Evolutionary conservation across 2,888 invertebrate genomes (phyloP), one percentile per base, ranked within the genome.

Genomic region (Orthosia incerta): DNA sequence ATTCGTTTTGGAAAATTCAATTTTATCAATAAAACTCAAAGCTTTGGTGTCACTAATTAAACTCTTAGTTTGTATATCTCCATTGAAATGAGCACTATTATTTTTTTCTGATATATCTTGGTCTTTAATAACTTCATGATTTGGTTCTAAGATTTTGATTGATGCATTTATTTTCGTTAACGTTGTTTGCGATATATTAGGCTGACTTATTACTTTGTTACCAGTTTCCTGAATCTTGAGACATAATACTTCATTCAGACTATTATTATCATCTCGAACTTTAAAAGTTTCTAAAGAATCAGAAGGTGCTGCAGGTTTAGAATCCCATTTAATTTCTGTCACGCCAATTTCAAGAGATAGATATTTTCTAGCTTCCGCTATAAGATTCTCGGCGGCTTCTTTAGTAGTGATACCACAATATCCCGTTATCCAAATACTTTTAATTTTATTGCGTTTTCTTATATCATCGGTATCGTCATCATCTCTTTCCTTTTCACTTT

Each of bases 301-400:
- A 51, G 65, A 56, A 46, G 56, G 67, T 56, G 79, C 72, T 53
- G 69, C 23, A 50, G 79, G 70, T 65, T 92, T 90, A 71, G 91
- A 90, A 61, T 95, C 92, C 98, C 98, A 98, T 84, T 97, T 97
- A 45, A 98, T 97, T 84, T 97, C 97, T 26, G 96, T 95, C 9
- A 98, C 96, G 4, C 98, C 98, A 81, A 98, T 97, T 94, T 98
- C 98, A 86, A 97, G 96, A 93, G 98, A 96, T 48, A 98, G 93
- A 94, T 97, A 97, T 84, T 96, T 96, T 89, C 98, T 97, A 45
- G 99, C 99, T 93, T 99, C 98, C 23, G 95, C 90, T 26, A 99
- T 97, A 26, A 99, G 96, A 83, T 98, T 96, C 76, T 97, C 93
- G 5, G 99, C 98, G 9, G 99, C 99, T 93, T 99, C 98, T 71